A percentile compares a stretch with the other conserved stretches of the same genome.
Conservation (phyloP, 2,797 vertebrate genomes). For the Tadarida brasiliensis region DNA sequence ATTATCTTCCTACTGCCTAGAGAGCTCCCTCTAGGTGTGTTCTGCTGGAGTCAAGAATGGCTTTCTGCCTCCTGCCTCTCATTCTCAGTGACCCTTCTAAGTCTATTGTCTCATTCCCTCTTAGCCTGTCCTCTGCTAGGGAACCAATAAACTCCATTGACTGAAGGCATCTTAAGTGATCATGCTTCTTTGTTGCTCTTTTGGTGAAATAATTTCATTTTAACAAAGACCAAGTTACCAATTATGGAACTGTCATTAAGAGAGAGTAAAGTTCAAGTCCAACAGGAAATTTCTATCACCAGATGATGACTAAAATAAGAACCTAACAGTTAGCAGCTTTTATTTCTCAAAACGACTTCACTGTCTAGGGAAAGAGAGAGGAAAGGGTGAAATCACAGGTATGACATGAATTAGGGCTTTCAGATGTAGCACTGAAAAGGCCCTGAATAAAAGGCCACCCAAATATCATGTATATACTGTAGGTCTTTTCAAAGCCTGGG, state of each 20-base stretch:
- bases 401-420: background rate
- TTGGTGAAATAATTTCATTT: conserved; percentile 43
- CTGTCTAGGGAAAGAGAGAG: background rate
- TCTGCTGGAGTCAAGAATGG: background rate
- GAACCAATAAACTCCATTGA: background rate
- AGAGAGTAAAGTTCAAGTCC: conserved; percentile 33
- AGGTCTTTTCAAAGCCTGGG: background rate
- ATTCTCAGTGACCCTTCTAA: background rate
- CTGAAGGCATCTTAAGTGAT: background rate
- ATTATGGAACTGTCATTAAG: background rate
- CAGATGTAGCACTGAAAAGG: background rate
- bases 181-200: background rate
- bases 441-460: background rate
- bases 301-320: conserved; percentile 26
- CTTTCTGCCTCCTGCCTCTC: background rate
- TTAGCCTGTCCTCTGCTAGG: background rate
- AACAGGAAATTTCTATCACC: conserved; percentile 2
- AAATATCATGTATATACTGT: background rate
- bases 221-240: conserved; percentile 26
- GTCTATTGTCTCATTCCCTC: background rate
- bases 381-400: background rate
- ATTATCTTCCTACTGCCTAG: background rate
- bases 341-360: background rate
- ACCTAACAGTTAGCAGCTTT: background rate
- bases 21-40: background rate